Evolutionary conservation across 2,113 vertebrate species (phyloP).

Genomic region (Rhinoderma darwinii): DNA sequence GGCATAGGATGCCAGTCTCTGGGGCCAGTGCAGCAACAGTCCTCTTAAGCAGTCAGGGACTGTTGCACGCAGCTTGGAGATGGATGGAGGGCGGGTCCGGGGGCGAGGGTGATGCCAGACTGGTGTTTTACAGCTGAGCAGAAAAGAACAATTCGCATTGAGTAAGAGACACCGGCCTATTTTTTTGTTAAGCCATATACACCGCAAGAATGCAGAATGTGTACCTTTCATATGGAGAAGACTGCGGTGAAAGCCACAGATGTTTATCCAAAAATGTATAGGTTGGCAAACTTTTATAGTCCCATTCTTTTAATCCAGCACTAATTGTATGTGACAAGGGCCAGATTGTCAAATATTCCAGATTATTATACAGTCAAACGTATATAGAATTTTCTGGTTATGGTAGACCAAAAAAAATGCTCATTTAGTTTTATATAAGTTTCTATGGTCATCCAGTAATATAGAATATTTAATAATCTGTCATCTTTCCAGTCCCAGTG

Average conservation of each 20-base stretch:
- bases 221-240: not conserved
- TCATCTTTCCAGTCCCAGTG: too few relatives aligned
- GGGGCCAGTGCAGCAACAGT: not conserved
- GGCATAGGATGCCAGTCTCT: not conserved
- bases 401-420: not conserved
- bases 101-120: conserved; percentile 20
- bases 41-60: not conserved
- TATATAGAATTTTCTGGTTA: too few relatives aligned
- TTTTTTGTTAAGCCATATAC: not conserved
- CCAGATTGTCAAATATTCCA: too few relatives aligned
- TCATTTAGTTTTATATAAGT: not conserved
- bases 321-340: too few relatives aligned
- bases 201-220: not conserved
- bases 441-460: too few relatives aligned
- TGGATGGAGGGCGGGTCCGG: not conserved
- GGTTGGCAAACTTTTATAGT: too few relatives aligned
- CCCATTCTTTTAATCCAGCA: too few relatives aligned
- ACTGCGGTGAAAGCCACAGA: not conserved
- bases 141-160: conserved; percentile 34
- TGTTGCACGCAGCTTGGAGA: not conserved
- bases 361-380: too few relatives aligned
- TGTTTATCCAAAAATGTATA: not conserved
- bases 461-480: too few relatives aligned
- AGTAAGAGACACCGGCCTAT: not conserved
- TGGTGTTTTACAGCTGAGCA: conserved; percentile 39